phyloP scores from a whole-genome alignment of 2,113 vertebrate genomes.

The Muscicapa adusta region DNA sequence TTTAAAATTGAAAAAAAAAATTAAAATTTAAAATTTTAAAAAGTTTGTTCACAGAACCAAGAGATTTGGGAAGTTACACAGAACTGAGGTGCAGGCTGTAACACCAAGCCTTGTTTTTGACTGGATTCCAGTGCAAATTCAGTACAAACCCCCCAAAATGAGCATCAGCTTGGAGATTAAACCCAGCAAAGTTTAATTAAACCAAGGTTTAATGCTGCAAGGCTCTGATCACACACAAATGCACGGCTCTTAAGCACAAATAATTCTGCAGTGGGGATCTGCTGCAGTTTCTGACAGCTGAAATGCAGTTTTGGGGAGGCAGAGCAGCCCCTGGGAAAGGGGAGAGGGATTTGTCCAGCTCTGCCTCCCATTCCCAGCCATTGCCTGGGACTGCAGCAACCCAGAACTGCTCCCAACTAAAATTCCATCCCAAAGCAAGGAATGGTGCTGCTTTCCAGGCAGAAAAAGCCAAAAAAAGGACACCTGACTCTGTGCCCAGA shows the following conservation, averaged over 20 bases:
- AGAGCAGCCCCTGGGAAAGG: not conserved
- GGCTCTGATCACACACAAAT: not conserved
- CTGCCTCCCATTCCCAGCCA: not conserved
- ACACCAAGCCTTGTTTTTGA: not conserved
- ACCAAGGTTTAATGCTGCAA: not conserved
- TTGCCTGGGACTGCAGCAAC: not conserved
- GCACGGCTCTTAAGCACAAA: not conserved
- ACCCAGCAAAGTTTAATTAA: too few species aligned
- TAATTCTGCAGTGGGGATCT: not conserved
- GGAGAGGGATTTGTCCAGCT: not conserved
- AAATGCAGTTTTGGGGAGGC: not conserved
- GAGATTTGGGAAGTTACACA: not conserved
- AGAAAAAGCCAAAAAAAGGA: not conserved
- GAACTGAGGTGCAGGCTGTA: not conserved
- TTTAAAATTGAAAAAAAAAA: too few species aligned
- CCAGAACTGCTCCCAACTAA: not conserved
- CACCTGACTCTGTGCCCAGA: fast-evolving
- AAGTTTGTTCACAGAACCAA: not conserved
- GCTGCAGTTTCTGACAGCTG: not conserved
- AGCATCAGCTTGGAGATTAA: not conserved
- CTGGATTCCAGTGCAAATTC: not conserved
- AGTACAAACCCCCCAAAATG: not conserved
- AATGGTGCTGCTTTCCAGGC: not conserved
- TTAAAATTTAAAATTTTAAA: too few species aligned
- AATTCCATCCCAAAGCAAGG: not conserved